Conservation (phyloP, 2,888 invertebrate genomes). For the Andrena bucephala region DNA sequence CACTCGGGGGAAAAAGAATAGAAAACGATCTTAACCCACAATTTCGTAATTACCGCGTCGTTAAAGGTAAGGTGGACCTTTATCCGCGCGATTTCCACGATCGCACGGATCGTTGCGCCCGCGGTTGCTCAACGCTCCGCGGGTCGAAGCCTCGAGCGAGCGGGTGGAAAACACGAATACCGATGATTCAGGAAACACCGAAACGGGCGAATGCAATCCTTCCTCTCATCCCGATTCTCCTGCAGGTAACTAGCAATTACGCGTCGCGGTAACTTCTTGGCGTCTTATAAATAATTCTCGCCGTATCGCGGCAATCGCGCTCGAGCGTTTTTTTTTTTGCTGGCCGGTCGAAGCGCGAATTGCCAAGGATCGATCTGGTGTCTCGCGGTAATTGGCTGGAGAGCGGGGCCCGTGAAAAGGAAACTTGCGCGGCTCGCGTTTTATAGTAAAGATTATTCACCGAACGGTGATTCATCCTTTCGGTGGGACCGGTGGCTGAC, state of each 20-base stretch:
- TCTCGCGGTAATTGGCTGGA: not conserved
- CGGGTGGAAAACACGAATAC: conserved; percentile 1
- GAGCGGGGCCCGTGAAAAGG: not conserved
- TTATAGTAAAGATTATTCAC: conserved; percentile 6
- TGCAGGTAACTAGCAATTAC: conserved; percentile 15
- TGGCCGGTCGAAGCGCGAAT: not conserved
- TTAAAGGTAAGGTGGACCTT: conserved; percentile 42
- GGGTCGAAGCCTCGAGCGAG: conserved; percentile 12
- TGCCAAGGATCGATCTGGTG: not conserved
- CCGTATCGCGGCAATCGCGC: not conserved
- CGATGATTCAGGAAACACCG: conserved; percentile 18
- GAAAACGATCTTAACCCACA: conserved; percentile 43
- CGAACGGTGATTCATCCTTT: conserved; percentile 3
- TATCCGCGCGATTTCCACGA: conserved; percentile 32
- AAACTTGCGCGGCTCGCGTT: not conserved
- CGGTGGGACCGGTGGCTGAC: not conserved
- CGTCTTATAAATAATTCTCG: conserved; percentile 23
- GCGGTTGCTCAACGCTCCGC: conserved; percentile 31
- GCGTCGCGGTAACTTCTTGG: not conserved
- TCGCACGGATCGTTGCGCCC: conserved; percentile 14
- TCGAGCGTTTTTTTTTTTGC: conserved; percentile 1
- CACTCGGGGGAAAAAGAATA: conserved; percentile 31
- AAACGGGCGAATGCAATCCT: conserved; percentile 3
- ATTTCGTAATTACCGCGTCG: conserved; percentile 49
- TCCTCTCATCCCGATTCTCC: not conserved